Evolutionary conservation across 1,140 invertebrate species (phyloP), one percentile per base, ranked within the genome.

Genomic region (Drosophila suzukii): DNA sequence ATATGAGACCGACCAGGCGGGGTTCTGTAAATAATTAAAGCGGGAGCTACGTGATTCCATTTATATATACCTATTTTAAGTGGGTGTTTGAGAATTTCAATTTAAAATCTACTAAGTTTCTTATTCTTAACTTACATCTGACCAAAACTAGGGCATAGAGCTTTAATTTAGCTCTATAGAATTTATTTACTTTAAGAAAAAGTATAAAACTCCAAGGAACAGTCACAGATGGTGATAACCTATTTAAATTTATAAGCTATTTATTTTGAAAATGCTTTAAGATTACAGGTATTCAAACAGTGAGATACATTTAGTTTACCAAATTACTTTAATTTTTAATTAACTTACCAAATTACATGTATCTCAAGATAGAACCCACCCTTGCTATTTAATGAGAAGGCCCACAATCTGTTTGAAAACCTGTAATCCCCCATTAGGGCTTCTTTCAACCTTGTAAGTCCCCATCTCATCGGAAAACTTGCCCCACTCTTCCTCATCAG

Each of bases 361-460:
- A 15, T 10, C 32, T 34, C 32, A 34, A 34, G 30, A 8, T 34
- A 2, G 27, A 27, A 27, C 3, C 5, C 27, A 7, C 39, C 8
- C 39, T 43, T 43, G 13, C n/a, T 43, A 17, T 43, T 59, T 38
- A 12, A 5, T 30, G 36, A 46, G 34, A 47, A 63, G 41, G 47
- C 15, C 61, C n/a, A 32, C 32, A 13, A 49, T 30, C 27, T 32
- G 59, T 27, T 24, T 17, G 44, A 39, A 32, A 49, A 49, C 39
- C 43, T 24, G 17, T 67, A 67, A 66, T 51, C 46, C n/a, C 13
- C 4, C 61, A 15, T 24, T 46, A 17, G 36, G 30, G 51, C 30
- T 20, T 13, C 32, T 47, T 66, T 49, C 50, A 57, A 27, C 59
- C 55, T 17, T 15, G 8, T 30, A n/a, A 60, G 44, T n/a, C 12